These are phyloP conservation scores for Adelges cooleyi DNA, from an alignment of 1,140 invertebrate species.

Conservation along the genomic window DNA sequence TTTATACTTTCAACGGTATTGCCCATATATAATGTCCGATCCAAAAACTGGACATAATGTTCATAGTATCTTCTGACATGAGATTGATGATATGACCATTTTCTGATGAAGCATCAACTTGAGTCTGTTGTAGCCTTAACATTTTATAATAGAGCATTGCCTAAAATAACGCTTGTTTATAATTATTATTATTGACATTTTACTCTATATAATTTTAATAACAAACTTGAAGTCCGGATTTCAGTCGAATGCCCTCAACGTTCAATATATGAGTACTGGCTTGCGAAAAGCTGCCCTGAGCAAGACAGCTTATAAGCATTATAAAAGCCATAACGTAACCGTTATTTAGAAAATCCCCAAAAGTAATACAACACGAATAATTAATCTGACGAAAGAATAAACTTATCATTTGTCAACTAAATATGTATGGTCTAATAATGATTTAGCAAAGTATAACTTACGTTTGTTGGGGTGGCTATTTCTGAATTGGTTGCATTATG, in stretches of 20 bases:
- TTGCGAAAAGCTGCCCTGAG: constrained; percentile 72
- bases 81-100: constrained; percentile 62
- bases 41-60: constrained; percentile 72
- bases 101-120: constrained; percentile 33
- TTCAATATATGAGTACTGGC: constrained; percentile 70
- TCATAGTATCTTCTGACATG: constrained; percentile 67
- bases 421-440: no score
- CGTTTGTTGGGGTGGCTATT: no score
- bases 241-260: constrained; percentile 62
- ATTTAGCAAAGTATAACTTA: no score
- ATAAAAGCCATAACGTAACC: constrained; percentile 64
- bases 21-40: constrained; percentile 78
- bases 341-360: constrained; percentile 55
- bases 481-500: neutral
- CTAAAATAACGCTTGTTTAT: constrained; percentile 38
- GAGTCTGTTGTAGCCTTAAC: constrained; percentile 38
- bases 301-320: constrained; percentile 56
- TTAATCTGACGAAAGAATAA: neutral
- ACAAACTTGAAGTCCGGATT: constrained; percentile 62
- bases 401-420: neutral
- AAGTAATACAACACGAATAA: constrained; percentile 35
- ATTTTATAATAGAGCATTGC: constrained; percentile 53
- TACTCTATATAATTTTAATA: neutral
- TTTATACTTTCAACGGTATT: constrained; percentile 64
- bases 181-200: neutral